A percentile compares a stretch with the other conserved stretches of the same genome.
These are phyloP conservation scores for Nyctalus aviator DNA, from an alignment of 2,797 vertebrate species.

Conservation along the genomic window DNA sequence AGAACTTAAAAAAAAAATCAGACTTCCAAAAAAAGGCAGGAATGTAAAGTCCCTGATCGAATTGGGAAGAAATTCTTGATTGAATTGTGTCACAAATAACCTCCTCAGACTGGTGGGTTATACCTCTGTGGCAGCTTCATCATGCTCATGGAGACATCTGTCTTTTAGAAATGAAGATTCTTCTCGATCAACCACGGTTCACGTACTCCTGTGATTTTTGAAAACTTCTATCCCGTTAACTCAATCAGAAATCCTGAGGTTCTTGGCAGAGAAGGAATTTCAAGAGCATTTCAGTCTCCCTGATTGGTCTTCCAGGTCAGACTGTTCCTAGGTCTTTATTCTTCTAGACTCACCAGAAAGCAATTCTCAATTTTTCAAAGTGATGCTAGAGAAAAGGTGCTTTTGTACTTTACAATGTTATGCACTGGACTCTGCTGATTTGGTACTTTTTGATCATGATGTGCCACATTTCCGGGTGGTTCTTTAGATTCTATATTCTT, in stretches of 20 bases:
- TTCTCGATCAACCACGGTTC: background rate
- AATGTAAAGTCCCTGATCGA: background rate
- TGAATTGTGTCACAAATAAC: background rate
- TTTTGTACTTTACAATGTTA: background rate
- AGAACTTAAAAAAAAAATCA: background rate
- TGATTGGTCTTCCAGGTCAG: background rate
- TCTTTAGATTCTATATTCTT: background rate
- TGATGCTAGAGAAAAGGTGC: background rate
- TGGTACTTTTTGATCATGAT: background rate
- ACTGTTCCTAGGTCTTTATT: background rate
- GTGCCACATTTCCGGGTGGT: background rate
- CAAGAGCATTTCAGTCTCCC: background rate
- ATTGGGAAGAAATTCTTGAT: background rate
- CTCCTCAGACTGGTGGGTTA: background rate
- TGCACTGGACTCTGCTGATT: background rate
- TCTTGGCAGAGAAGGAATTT: background rate
- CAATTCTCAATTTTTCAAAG: background rate
- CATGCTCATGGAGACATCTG: background rate
- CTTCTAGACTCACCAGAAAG: background rate
- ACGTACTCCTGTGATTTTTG: background rate
- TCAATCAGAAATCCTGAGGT: background rate
- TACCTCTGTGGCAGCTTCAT: background rate
- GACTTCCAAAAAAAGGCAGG: background rate
- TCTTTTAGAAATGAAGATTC: conserved; percentile 33
- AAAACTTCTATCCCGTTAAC: background rate